These are phyloP conservation scores for Desmophyllum pertusum DNA, from an alignment of 92 coral and sea anemone species.

Conservation along the genomic window DNA sequence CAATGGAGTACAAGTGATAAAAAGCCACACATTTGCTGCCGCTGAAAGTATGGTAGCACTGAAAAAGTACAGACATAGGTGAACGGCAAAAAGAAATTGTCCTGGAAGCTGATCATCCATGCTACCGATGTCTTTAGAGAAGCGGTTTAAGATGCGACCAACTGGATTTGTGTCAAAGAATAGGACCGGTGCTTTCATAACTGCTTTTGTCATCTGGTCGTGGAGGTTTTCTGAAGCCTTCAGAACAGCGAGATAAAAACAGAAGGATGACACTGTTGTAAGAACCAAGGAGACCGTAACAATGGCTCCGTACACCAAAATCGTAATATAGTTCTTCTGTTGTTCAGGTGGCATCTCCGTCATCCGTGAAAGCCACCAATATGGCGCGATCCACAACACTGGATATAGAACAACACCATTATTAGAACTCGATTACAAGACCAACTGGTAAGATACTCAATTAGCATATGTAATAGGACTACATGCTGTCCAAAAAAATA, in stretches of 20 bases:
- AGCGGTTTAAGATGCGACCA: conserved; percentile 45
- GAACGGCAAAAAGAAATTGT: conserved; percentile 18
- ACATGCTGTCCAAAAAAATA: too few species aligned
- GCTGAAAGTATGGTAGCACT: conserved; percentile 19
- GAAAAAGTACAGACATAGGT: background rate
- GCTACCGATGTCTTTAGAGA: conserved; percentile 26
- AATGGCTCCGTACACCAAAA: conserved; percentile 29
- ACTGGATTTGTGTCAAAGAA: conserved; percentile 42
- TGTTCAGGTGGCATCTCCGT: conserved; percentile 22
- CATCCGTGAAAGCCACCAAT: conserved; percentile 37
- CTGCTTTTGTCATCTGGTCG: conserved; percentile 25
- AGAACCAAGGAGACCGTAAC: conserved; percentile 10
- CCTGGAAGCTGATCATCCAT: conserved; percentile 27
- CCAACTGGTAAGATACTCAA: background rate
- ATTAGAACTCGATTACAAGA: background rate
- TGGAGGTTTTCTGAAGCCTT: conserved; percentile 39
- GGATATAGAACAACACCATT: background rate
- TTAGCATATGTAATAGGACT: too few species aligned
- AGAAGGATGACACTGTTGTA: conserved; percentile 9
- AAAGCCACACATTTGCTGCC: conserved; percentile 15
- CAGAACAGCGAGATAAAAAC: conserved; percentile 20
- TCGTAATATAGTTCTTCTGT: conserved; percentile 18
- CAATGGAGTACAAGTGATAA: conserved; percentile 47
- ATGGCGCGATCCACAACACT: conserved; percentile 27
- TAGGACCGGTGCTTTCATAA: conserved; percentile 32